These are phyloP conservation scores for Yponomeuta plumbellus DNA, from an alignment of 2,888 invertebrate species.

Conservation along the genomic window DNA sequence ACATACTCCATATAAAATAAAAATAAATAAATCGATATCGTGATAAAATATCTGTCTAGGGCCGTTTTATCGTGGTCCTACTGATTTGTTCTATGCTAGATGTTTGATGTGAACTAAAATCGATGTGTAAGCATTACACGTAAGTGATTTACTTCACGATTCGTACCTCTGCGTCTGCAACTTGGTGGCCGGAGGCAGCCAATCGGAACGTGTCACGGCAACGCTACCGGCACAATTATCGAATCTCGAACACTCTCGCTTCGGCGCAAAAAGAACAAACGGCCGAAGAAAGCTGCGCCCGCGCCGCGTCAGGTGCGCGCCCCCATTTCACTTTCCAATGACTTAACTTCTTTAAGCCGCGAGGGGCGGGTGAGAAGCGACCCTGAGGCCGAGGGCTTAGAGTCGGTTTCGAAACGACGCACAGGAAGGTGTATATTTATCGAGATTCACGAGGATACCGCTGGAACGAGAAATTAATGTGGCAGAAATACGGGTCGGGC, in stretches of 20 bases:
- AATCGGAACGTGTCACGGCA: constrained; percentile 31
- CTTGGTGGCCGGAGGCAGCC: background rate
- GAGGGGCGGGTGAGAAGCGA: constrained; percentile 36
- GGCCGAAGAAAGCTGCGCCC: constrained; percentile 67
- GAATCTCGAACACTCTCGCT: constrained; percentile 75
- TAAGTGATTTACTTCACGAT: background rate
- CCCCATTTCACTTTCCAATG: constrained; percentile 74
- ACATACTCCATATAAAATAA: too few relatives aligned
- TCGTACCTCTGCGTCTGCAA: background rate
- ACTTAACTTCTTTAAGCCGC: constrained; percentile 45
- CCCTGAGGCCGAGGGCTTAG: constrained; percentile 34
- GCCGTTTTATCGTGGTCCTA: too few relatives aligned
- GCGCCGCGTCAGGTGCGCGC: constrained; percentile 56
- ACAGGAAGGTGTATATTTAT: constrained; percentile 48
- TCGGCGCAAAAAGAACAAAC: constrained; percentile 57
- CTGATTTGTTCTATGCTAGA: too few relatives aligned
- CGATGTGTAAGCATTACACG: too few relatives aligned
- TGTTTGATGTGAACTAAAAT: too few relatives aligned
- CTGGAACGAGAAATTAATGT: background rate
- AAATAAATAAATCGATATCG: too few relatives aligned
- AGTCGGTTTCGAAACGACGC: constrained; percentile 21
- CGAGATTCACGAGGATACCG: constrained; percentile 68
- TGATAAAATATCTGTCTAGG: too few relatives aligned
- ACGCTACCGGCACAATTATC: constrained; percentile 69
- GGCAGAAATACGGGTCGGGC: background rate